Percentiles rank a stretch among this genome's conserved stretches.
Conservation (phyloP, 2,113 vertebrate genomes). For the Proteles cristata region DNA sequence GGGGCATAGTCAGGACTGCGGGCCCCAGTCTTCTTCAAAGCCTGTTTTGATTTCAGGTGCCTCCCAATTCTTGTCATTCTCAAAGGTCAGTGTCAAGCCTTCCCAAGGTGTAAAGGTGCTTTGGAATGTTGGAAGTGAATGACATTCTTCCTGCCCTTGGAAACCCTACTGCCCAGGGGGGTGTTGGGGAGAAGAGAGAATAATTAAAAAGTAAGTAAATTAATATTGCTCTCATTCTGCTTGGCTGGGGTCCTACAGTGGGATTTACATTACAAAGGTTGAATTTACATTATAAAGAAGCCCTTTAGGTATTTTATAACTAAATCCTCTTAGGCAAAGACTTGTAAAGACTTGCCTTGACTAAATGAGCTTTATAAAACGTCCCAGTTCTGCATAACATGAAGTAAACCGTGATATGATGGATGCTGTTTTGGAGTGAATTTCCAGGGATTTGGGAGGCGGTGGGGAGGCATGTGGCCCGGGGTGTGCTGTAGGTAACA, state of each 20-base stretch:
- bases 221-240: neutral
- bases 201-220: constrained; percentile 13
- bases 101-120: neutral
- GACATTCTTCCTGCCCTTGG: neutral
- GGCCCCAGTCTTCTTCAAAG: neutral
- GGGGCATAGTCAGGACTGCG: neutral
- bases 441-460: neutral
- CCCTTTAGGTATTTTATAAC: constrained; percentile 27
- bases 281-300: constrained; percentile 58
- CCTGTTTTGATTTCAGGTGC: neutral
- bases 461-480: neutral
- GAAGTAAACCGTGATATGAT: neutral
- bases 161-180: neutral
- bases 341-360: constrained; percentile 21
- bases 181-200: neutral
- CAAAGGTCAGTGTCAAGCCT: neutral
- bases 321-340: constrained; percentile 48
- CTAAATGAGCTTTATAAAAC: neutral
- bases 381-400: neutral
- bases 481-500: neutral
- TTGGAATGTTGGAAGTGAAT: neutral
- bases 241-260: neutral
- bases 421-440: neutral
- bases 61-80: neutral
- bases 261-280: constrained; percentile 42